phyloP scores from a whole-genome alignment of 2,888 invertebrate species.

The Rotaria sp. region DNA sequence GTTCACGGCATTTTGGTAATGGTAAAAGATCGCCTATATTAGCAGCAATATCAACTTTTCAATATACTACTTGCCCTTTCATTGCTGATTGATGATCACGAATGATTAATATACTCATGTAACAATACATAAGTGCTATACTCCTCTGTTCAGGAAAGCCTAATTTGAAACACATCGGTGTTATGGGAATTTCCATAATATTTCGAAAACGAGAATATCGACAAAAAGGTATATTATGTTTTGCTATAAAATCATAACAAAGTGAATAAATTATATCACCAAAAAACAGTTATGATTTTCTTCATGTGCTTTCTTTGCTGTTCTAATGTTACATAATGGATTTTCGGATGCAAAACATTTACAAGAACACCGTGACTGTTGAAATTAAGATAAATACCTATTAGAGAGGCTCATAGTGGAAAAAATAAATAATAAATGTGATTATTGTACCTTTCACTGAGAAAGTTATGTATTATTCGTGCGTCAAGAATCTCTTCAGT shows the following conservation, averaged over 20 bases:
- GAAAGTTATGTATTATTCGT: background rate
- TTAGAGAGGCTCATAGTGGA: background rate
- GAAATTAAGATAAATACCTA: background rate
- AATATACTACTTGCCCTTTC: background rate
- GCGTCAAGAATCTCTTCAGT: background rate
- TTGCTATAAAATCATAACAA: background rate
- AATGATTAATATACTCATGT: too few relatives aligned
- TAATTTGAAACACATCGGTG: background rate
- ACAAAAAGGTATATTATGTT: background rate
- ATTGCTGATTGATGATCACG: background rate
- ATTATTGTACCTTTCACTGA: background rate
- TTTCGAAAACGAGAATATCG: background rate
- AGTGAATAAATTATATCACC: background rate
- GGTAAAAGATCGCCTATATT: constrained; percentile 9
- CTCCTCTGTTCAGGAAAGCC: background rate
- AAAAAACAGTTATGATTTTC: background rate
- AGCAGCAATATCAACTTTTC: background rate
- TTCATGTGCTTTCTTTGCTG: background rate
- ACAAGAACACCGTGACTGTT: background rate
- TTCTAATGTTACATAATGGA: background rate
- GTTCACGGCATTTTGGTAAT: too few relatives aligned
- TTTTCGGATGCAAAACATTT: background rate
- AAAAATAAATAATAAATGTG: background rate
- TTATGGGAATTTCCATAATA: background rate
- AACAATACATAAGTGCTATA: background rate